Percentiles rank a stretch among this genome's conserved stretches.
Conservation (phyloP, 2,888 invertebrate species). For the Artemia sinica region DNA sequence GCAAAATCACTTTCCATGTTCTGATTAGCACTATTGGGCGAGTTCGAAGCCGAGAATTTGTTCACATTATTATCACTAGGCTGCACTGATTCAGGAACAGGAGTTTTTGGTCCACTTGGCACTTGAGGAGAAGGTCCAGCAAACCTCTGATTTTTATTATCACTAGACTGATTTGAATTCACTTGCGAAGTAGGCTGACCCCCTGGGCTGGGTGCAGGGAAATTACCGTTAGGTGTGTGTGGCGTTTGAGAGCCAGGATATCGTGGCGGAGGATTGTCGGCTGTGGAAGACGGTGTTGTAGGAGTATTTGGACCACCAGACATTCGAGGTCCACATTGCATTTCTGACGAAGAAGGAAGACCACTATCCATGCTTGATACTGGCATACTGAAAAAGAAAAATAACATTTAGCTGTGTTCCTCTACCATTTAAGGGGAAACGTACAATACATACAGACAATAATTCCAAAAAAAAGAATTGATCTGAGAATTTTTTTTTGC, state of each 20-base stretch:
- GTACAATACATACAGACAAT: background rate
- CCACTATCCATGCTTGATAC: slow-evolving; percentile 30
- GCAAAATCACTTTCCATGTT: slow-evolving; percentile 24
- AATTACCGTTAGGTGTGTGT: slow-evolving; percentile 29
- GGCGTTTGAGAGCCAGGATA: slow-evolving; percentile 31
- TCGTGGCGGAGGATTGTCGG: slow-evolving; percentile 29
- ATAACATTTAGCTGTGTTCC: slow-evolving; percentile 12
- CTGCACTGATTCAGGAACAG: slow-evolving; percentile 26
- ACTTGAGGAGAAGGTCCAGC: slow-evolving; percentile 29
- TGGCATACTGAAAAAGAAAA: slow-evolving; percentile 28
- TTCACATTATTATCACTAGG: slow-evolving; percentile 23
- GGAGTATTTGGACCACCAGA: slow-evolving; percentile 37
- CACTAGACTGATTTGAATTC: slow-evolving; percentile 21
- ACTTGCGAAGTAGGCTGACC: slow-evolving; percentile 24
- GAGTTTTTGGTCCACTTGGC: slow-evolving; percentile 28
- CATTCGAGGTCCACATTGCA: slow-evolving; percentile 26
- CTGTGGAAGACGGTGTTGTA: slow-evolving; percentile 36
- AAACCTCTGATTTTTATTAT: slow-evolving; percentile 26
- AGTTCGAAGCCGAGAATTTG: slow-evolving; percentile 24
- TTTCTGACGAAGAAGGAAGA: slow-evolving; percentile 27
- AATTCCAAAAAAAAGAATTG: background rate
- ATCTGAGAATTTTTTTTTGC: no score
- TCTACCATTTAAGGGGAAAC: background rate
- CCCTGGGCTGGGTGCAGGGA: slow-evolving; percentile 36
- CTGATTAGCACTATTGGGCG: slow-evolving; percentile 27